Base-by-base conservation (phyloP, 2,888 invertebrate genomes). In the Aspidiotus destructor region DNA sequence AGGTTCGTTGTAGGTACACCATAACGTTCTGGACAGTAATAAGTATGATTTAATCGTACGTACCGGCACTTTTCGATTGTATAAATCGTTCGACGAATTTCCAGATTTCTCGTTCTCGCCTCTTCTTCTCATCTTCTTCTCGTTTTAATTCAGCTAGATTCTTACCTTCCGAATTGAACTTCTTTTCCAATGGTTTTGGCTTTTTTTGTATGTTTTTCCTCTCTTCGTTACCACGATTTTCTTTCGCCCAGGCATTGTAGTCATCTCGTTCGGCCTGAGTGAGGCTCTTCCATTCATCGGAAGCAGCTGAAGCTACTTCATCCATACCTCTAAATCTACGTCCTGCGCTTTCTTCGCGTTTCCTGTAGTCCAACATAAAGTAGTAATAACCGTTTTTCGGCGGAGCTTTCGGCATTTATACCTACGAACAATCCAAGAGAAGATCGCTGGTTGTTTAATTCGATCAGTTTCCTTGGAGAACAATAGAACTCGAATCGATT, bases 381-480 rank as follows among this genome's bases (percentile, higher is more conserved):
- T 28, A 67, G n/a, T 60, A 67, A 41, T 67, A 67, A 9, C 67
- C 67, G 41, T 67, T 67, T 40, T 55, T 55, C 48, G 67, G 58
- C 0, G 67, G 58, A 48, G 58, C 60, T 48, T 67, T 67, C 28
- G 67, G 67, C 67, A 67, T 67, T 63, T 28, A 3, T 5, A 28
- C 28, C 28, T 28, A 28, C 28, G 28, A 28, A 28, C 28, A 28
- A 28, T 28, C 1, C 28, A 28, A 28, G 28, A 28, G 28, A 28
- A 28, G 5, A 28, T 28, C 28, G 28, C 5, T 28, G 1, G 28
- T 3, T 3, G 5, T 28, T 28, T 5, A 28, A 28, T 28, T 5
- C 5, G 28, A 28, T 28, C 2, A 28, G 28, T 28, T 28, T 28
- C 28, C 5, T 28, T 5, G 28, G 28, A 1, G 5, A 28, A 28